Conservation (phyloP, 2,797 vertebrate species). For the Cyprinodon diabolis region DNA sequence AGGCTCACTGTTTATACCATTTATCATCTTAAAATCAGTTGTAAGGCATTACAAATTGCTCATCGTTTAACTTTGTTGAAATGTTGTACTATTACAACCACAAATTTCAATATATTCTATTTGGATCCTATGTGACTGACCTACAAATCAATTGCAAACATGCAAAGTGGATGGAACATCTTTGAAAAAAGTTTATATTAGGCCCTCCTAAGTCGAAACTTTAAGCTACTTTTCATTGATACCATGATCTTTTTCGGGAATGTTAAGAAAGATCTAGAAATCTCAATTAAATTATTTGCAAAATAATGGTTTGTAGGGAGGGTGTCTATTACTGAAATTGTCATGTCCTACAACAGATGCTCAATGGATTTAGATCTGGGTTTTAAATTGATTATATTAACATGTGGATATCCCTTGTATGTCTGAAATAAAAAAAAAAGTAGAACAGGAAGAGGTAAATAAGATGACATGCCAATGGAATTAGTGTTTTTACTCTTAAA, state of each 20-base stretch:
- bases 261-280: neutral
- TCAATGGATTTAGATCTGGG: neutral
- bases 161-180: neutral
- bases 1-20: slow-evolving; percentile 66
- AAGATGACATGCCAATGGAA: too few relatives aligned
- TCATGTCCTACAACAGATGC: neutral
- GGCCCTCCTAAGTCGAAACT: too few relatives aligned
- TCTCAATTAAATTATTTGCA: neutral
- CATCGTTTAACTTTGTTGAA: neutral
- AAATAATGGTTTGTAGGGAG: neutral
- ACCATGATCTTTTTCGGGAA: neutral
- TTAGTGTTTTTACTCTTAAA: too few relatives aligned
- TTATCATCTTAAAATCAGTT: slow-evolving; percentile 62
- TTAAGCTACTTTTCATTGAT: too few relatives aligned
- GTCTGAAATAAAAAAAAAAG: too few relatives aligned
- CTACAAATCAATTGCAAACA: neutral
- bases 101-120: neutral
- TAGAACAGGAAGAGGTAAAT: too few relatives aligned
- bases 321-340: neutral
- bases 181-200: too few relatives aligned
- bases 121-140: neutral
- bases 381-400: neutral
- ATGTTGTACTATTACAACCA: neutral
- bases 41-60: neutral
- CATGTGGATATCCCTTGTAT: neutral